These are phyloP conservation scores for Chaetodon trifascialis DNA, from an alignment of 2,113 vertebrate genomes.

Conservation along the genomic window DNA sequence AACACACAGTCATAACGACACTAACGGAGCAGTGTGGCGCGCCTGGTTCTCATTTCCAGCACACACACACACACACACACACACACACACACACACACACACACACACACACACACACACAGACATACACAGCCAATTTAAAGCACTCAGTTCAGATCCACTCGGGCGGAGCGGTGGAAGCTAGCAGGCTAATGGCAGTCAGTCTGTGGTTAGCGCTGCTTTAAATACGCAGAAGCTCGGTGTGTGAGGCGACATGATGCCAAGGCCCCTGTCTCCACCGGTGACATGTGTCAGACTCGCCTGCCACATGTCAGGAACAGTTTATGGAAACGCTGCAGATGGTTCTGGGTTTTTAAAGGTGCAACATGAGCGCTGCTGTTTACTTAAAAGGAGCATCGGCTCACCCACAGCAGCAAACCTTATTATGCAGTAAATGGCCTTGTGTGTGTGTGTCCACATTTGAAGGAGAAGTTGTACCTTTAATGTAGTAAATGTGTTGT, in stretches of 20 bases:
- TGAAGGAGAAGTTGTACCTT: constrained; percentile 7
- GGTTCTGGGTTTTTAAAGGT: constrained; percentile 64
- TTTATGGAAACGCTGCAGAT: constrained; percentile 75
- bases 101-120: constrained; percentile 49
- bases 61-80: constrained; percentile 38
- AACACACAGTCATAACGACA: constrained; percentile 80
- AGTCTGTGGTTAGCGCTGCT: constrained; percentile 80
- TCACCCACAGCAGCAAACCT: constrained; percentile 59
- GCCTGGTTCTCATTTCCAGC: constrained; percentile 86
- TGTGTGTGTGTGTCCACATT: constrained; percentile 31
- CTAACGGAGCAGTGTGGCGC: constrained; percentile 72
- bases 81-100: constrained; percentile 34
- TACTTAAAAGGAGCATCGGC: constrained; percentile 44
- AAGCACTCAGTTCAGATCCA: constrained; percentile 67
- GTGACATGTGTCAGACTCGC: constrained; percentile 80
- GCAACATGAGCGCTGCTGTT: constrained; percentile 55
- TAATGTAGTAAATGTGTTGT: constrained; percentile 27
- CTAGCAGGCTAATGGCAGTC: constrained; percentile 80
- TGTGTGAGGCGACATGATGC: constrained; percentile 76
- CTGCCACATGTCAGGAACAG: constrained; percentile 76
- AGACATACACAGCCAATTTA: constrained; percentile 52
- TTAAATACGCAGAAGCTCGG: constrained; percentile 73
- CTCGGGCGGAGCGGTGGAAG: constrained; percentile 70
- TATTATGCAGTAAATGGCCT: constrained; percentile 41
- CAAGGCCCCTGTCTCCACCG: constrained; percentile 77